These are phyloP conservation scores for Pseudomyrmex pallidus DNA, from an alignment of 1,140 invertebrate genomes.

Conservation along the genomic window DNA sequence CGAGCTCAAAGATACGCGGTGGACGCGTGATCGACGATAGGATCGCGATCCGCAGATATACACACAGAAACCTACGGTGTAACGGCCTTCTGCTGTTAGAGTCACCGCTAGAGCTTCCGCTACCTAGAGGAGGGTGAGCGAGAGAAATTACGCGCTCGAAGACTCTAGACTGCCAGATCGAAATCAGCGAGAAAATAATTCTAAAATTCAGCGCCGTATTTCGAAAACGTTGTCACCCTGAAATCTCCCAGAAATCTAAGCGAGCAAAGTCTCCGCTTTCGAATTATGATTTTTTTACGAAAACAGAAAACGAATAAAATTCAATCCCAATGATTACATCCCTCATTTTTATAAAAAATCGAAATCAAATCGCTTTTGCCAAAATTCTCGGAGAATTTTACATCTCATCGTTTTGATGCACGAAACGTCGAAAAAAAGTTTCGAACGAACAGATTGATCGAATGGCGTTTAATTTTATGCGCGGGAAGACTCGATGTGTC, in stretches of 20 bases:
- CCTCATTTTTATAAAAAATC: too few species aligned
- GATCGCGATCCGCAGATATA: slow-evolving; percentile 18
- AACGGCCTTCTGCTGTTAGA: slow-evolving; percentile 1
- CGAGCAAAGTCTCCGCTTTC: not conserved
- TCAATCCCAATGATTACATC: too few species aligned
- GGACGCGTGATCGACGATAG: slow-evolving; percentile 22
- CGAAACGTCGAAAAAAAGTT: too few species aligned
- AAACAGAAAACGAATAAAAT: not conserved
- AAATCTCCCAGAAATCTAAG: slow-evolving; percentile 10
- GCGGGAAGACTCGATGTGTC: not conserved
- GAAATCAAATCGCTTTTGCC: too few species aligned
- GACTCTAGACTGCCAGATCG: slow-evolving; percentile 15
- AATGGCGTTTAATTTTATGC: not conserved
- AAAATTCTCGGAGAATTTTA: too few species aligned
- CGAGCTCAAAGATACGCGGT: slow-evolving; percentile 18
- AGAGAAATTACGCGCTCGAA: slow-evolving; percentile 47
- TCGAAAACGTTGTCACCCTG: not conserved
- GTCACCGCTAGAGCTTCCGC: not conserved
- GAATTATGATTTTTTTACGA: not conserved
- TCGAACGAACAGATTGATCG: not conserved
- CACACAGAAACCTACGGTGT: slow-evolving; percentile 9
- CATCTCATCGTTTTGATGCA: too few species aligned
- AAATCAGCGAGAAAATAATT: slow-evolving; percentile 14
- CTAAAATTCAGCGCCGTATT: slow-evolving; percentile 22
- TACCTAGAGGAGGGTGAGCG: slow-evolving; percentile 3